phyloP scores from a whole-genome alignment of 2,113 vertebrate species.

The Vimba vimba region DNA sequence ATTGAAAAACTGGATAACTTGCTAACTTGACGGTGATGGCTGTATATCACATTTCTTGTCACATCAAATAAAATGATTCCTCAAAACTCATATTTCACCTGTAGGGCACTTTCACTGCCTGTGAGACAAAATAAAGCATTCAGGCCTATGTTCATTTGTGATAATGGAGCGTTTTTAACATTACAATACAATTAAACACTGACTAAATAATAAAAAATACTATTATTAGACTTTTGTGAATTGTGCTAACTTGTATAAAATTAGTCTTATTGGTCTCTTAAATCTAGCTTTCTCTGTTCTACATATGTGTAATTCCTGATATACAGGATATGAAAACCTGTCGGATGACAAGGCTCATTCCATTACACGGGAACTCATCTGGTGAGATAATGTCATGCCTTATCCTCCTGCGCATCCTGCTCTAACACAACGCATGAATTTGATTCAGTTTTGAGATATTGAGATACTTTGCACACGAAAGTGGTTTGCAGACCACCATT shows the following conservation, averaged over 20 bases:
- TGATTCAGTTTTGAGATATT: background rate
- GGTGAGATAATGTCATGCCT: background rate
- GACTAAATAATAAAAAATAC: background rate
- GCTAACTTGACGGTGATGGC: background rate
- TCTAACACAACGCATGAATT: background rate
- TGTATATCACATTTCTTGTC: background rate
- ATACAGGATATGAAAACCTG: slow-evolving; percentile 24
- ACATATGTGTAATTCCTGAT: background rate
- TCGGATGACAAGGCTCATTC: slow-evolving; percentile 44
- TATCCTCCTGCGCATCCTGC: background rate
- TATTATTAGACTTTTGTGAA: background rate
- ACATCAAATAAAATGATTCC: background rate
- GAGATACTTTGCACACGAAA: background rate
- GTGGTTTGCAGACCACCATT: background rate
- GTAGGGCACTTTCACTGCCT: background rate
- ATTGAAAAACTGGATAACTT: background rate
- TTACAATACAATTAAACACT: background rate
- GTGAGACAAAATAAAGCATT: background rate
- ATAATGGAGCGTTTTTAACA: background rate
- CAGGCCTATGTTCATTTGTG: background rate
- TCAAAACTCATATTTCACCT: slow-evolving; percentile 5
- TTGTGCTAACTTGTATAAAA: background rate
- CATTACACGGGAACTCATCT: background rate
- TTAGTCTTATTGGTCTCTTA: background rate
- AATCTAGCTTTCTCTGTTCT: background rate